Evolutionary conservation across 2,888 invertebrate species (phyloP), one percentile per base, ranked within the genome.

Genomic region (Corbicula japonica): DNA sequence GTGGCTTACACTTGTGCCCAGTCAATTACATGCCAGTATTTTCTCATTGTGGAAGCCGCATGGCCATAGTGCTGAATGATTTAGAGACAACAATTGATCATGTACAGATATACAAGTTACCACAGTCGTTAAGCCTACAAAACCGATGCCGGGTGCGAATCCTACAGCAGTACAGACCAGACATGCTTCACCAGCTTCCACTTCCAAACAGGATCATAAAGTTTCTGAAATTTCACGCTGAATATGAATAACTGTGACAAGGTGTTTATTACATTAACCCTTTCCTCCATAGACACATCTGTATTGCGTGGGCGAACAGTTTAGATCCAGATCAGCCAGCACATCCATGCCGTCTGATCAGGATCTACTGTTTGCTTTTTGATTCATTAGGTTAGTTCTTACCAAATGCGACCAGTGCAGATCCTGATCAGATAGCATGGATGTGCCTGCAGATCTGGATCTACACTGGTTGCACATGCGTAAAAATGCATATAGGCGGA

Each of bases 1-100:
- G 93, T 68, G 90, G 90, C 1, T 84, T 87, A 32, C 93, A 93
- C 82, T 87, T 90, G 23, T 93, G 93, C 69, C 92, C 92, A 2
- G 84, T 91, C 71, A 93, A 93, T 84, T 93, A 92, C 85, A 88
- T 91, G 84, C 93, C 93, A 0, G 81, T 92, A 21, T 91, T 92
- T 79, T 93, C 92, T 0, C 86, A 87, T 54, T 93, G 93, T 75
- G 92, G 92, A 8, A 92, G 89, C 58, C 87, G 92, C 15, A 93
- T 93, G 92, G 92, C 92, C 23, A 89, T 93, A 32, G 89, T 92
- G 5, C 83, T 93, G 70, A 92, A 93, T 81, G 88, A 91, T 68
- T 80, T 86, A 68, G 92, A 91, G 65, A 86, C 90, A 23, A 87
- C 88, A 2, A 80, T 87, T 32, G 92, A 92, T 73, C 92, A 90